Conservation (phyloP, 2,797 vertebrate species). For the Notolepis coatsorum region DNA sequence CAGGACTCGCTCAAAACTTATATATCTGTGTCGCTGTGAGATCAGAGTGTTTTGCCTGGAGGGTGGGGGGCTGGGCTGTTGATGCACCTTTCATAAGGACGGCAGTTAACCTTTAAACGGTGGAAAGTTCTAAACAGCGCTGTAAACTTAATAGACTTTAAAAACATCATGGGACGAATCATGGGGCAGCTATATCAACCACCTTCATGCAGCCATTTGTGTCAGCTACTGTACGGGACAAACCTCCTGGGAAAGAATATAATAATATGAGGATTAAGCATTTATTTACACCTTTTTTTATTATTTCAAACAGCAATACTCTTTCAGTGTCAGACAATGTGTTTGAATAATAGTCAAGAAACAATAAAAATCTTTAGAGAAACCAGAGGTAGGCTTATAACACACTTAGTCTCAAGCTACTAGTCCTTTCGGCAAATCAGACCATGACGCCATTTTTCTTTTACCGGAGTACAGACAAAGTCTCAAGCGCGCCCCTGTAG, state of each 20-base stretch:
- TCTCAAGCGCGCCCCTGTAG: too few species aligned
- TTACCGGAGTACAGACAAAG: too few species aligned
- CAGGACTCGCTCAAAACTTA: conserved; percentile 57
- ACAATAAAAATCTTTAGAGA: too few species aligned
- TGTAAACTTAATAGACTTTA: conserved; percentile 88
- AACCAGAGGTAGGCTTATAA: too few species aligned
- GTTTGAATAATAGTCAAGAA: too few species aligned
- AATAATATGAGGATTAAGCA: conserved; percentile 30
- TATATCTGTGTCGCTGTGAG: conserved; percentile 7
- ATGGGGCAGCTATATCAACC: conserved; percentile 57
- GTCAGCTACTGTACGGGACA: conserved; percentile 39
- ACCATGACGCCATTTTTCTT: too few species aligned
- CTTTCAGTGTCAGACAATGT: too few species aligned
- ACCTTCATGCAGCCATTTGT: conserved; percentile 42
- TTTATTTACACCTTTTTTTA: conserved; percentile 40
- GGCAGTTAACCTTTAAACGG: conserved; percentile 93
- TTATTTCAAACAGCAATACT: conserved; percentile 17
- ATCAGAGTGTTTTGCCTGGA: conserved; percentile 34
- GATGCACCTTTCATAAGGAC: conserved; percentile 83
- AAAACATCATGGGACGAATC: conserved; percentile 70
- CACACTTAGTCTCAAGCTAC: too few species aligned
- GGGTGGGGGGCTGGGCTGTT: conserved; percentile 59
- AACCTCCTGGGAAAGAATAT: conserved; percentile 52
- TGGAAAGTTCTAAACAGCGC: conserved; percentile 87
- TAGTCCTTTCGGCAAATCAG: too few species aligned